phyloP scores from a whole-genome alignment of 2,113 vertebrate genomes.

The Antechinus flavipes region DNA sequence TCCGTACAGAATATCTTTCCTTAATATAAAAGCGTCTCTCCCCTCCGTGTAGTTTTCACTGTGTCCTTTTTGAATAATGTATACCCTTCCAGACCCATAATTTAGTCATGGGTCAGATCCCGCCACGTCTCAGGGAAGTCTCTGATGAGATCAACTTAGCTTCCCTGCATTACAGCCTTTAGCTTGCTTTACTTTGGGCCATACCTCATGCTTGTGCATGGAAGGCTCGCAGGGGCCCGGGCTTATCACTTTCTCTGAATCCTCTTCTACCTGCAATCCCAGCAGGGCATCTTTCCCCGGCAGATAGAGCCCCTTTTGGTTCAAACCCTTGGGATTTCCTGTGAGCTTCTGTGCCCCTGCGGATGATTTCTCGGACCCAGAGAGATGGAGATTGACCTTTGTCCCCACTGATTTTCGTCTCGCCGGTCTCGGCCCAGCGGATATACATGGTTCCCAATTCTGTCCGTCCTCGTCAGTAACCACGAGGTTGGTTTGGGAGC shows the following conservation, averaged over 20 bases:
- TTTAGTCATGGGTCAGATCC: background rate
- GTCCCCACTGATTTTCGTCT: background rate
- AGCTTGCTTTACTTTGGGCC: background rate
- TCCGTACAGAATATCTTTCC: background rate
- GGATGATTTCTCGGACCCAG: background rate
- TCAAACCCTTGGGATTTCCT: background rate
- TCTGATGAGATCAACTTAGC: background rate
- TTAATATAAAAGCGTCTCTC: background rate
- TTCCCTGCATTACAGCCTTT: background rate
- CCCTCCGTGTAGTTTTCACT: background rate
- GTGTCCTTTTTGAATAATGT: background rate
- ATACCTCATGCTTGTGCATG: background rate
- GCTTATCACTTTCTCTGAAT: background rate
- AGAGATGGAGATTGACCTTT: background rate
- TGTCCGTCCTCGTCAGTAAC: background rate
- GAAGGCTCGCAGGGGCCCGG: background rate
- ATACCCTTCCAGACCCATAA: background rate
- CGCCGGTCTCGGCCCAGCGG: background rate
- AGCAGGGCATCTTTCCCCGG: background rate
- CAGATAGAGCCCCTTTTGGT: background rate
- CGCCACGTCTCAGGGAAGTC: background rate
- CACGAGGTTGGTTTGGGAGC: background rate
- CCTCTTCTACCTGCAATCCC: background rate
- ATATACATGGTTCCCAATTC: background rate
- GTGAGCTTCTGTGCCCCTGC: background rate